These are phyloP conservation scores for Gadus macrocephalus DNA, from an alignment of 2,113 vertebrate species.

Conservation along the genomic window DNA sequence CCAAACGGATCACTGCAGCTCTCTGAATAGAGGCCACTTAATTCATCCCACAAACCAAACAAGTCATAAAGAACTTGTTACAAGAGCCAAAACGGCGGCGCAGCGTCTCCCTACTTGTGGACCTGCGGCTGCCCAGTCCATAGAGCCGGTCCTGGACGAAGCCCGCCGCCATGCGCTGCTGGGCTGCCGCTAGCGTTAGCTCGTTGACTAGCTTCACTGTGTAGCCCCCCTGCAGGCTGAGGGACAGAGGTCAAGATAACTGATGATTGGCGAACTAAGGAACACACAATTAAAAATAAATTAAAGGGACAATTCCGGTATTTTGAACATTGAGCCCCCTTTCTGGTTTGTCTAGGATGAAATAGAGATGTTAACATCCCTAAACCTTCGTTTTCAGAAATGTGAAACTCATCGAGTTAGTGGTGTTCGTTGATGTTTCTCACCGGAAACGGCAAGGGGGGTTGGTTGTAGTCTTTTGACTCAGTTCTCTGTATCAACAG, in stretches of 20 bases:
- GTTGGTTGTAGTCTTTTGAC: too few species aligned
- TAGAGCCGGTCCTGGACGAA: constrained; percentile 81
- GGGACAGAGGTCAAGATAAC: neutral
- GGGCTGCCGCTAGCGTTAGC: constrained; percentile 41
- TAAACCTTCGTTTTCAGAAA: too few species aligned
- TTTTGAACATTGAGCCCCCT: too few species aligned
- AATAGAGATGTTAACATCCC: too few species aligned
- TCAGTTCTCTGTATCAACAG: too few species aligned
- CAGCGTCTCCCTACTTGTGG: constrained; percentile 70
- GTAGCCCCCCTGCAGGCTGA: constrained; percentile 77
- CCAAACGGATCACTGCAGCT: neutral
- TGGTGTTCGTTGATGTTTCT: too few species aligned
- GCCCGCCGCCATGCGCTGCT: constrained; percentile 72
- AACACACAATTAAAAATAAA: too few species aligned
- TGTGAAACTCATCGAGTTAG: too few species aligned
- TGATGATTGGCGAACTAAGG: too few species aligned
- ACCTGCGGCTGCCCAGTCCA: constrained; percentile 74
- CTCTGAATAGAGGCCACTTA: neutral
- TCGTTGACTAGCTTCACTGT: constrained; percentile 68
- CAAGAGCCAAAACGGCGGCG: neutral
- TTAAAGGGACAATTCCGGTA: too few species aligned
- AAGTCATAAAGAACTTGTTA: neutral
- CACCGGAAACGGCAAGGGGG: too few species aligned
- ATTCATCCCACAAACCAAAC: neutral
- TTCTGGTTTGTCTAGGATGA: too few species aligned